Base-by-base conservation (phyloP, 64 coral and sea anemone genomes). In the Montipora cactus region DNA sequence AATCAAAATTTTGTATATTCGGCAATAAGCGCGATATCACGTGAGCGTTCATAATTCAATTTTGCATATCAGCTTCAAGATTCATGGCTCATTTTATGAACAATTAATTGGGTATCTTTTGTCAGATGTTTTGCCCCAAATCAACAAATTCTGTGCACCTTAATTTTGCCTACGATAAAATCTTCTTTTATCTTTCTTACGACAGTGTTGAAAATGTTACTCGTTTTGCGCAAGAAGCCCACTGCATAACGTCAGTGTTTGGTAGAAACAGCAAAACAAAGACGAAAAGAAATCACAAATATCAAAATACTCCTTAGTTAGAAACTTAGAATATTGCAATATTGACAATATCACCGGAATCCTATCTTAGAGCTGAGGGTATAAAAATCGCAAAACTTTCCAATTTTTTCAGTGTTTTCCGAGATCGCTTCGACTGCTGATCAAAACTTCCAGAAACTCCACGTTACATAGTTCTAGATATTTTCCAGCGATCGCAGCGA, bases 251-350 rank as follows among this genome's bases (percentile, higher is more conserved):
- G 68, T 67, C 68, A 71, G 18, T 71, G 68, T 71, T 71, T 64
- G 20, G 68, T 71, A 71, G 68, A 71, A 71, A 71, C 68, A 71
- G 68, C 68, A 71, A 71, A 71, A 71, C 68, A 71, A 64, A 11
- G 59, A 64, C 21, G 68, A 8, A 10, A 71, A 71, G 68, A 23
- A 28, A 71, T 7, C 18, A 71, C 16, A 71, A 71, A 71, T 71
- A 71, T 71, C 20, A 20, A 71, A 71, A 71, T 71, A 71, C 21
- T n/a, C 68, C 68, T 71, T 71, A 71, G 21, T 71, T 71, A 28
- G 28, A 28, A 28, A 28, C 28, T 28, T 28, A 23, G 68, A 71
- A 71, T 71, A 71, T 71, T 23, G 68, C 20, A 4, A 71, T 71
- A 71, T 71, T 71, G 68, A 14, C 68, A 71, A 71, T 71, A 71